Evolutionary conservation across 2,797 vertebrate genomes (phyloP).

Genomic region (Eutrigla gurnardus): DNA sequence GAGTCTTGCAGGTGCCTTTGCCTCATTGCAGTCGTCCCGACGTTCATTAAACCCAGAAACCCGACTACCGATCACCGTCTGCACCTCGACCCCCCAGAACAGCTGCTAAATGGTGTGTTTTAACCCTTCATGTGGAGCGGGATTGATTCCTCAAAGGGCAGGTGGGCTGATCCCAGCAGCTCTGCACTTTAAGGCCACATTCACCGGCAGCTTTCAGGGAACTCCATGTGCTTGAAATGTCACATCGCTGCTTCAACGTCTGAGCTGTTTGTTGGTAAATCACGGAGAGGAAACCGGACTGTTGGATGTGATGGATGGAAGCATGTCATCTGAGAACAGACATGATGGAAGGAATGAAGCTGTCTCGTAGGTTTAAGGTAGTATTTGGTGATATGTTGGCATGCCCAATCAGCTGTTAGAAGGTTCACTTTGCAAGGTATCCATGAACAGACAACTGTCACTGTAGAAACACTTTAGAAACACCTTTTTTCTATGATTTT

Average conservation of each 20-base stretch:
- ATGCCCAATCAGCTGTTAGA: not conserved
- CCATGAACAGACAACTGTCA: not conserved
- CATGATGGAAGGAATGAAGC: no score
- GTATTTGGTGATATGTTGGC: no score
- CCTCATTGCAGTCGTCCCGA: conserved; percentile 30
- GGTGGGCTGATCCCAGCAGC: no score
- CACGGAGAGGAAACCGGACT: no score
- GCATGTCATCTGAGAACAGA: no score
- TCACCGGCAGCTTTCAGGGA: no score
- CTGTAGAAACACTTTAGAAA: not conserved
- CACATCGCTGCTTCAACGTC: not conserved
- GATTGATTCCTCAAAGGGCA: not conserved
- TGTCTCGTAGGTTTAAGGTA: no score
- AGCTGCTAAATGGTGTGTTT: not conserved
- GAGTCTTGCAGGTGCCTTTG: conserved; percentile 64
- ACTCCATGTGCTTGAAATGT: not conserved
- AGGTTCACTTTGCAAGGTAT: not conserved
- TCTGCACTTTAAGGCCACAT: no score
- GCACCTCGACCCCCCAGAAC: not conserved
- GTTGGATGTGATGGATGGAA: no score
- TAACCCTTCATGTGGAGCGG: not conserved
- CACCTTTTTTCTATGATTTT: not conserved
- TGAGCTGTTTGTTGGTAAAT: no score
- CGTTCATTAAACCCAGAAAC: no score
- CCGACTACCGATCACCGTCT: not conserved